Percentiles rank a stretch among this genome's conserved stretches.
Evolutionary conservation across 2,113 vertebrate species (phyloP).

Genomic region (Ardeotis arabs): DNA sequence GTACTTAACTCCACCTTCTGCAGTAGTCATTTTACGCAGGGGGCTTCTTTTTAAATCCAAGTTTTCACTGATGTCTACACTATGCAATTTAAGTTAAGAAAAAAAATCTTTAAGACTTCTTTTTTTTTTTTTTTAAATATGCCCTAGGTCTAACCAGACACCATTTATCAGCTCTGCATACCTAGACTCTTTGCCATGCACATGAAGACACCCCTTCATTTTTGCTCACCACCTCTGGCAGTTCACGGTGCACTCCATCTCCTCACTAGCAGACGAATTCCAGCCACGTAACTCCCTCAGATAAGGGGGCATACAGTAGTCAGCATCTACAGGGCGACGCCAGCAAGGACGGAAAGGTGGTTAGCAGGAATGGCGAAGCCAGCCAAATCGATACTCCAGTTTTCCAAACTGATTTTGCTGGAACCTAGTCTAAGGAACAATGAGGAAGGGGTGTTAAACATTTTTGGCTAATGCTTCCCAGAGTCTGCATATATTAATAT

Average conservation of each 20-base stretch:
- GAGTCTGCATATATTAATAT: neutral
- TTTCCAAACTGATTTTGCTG: neutral
- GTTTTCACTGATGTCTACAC: neutral
- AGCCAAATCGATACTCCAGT: neutral
- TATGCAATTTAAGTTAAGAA: too few species aligned
- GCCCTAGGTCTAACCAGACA: neutral
- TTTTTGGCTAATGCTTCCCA: neutral
- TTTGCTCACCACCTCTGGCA: neutral
- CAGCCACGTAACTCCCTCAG: fast-evolving
- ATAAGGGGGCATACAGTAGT: too few species aligned
- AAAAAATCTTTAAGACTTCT: neutral
- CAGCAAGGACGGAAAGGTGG: neutral
- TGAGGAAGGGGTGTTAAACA: neutral
- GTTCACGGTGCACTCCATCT: neutral
- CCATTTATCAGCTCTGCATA: neutral
- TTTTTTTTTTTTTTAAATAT: neutral
- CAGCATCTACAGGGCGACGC: neutral
- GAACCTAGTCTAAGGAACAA: neutral
- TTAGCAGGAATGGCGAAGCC: neutral
- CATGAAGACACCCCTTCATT: fast-evolving
- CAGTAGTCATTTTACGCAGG: neutral
- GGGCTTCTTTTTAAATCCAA: neutral
- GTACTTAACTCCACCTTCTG: neutral
- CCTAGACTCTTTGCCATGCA: neutral
- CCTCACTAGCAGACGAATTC: neutral